A percentile compares a stretch with the other conserved stretches of the same genome.
Conservation (phyloP, 2,797 vertebrate genomes). For the Potorous gilbertii region DNA sequence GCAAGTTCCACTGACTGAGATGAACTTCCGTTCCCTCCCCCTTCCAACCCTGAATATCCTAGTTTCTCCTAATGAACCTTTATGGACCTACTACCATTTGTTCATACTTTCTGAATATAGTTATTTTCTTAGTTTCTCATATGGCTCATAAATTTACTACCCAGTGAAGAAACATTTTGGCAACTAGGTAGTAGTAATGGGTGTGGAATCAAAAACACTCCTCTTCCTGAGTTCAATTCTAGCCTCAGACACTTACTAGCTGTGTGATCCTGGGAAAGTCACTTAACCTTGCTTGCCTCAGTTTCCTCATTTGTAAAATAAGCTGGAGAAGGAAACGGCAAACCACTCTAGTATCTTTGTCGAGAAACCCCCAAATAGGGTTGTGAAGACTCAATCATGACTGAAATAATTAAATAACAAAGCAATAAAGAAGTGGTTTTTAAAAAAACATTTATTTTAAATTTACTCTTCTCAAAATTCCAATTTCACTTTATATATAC, state of each 20-base stretch:
- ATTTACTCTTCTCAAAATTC: conserved; percentile 24
- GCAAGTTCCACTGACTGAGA: background rate
- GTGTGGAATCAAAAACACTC: too few species aligned
- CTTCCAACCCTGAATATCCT: background rate
- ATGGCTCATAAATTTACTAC: conserved; percentile 23
- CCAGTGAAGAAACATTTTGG: conserved; percentile 5
- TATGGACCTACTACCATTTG: background rate
- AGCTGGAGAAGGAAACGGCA: background rate
- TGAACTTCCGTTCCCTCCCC: background rate
- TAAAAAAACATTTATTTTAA: background rate
- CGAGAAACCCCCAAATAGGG: background rate
- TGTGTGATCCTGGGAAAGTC: background rate
- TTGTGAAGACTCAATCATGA: background rate
- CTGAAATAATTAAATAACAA: background rate
- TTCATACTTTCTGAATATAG: background rate
- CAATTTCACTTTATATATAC: conserved; percentile 10
- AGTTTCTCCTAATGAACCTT: conserved; percentile 29
- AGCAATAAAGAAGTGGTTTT: background rate
- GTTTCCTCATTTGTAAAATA: too few species aligned
- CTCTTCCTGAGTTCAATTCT: background rate
- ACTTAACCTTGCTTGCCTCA: too few species aligned
- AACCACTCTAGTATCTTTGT: background rate
- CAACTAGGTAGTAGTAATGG: background rate
- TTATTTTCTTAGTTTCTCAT: background rate
- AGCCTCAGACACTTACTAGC: background rate